Base-by-base conservation (phyloP, 2,113 vertebrate genomes). In the Gopherus flavomarginatus region DNA sequence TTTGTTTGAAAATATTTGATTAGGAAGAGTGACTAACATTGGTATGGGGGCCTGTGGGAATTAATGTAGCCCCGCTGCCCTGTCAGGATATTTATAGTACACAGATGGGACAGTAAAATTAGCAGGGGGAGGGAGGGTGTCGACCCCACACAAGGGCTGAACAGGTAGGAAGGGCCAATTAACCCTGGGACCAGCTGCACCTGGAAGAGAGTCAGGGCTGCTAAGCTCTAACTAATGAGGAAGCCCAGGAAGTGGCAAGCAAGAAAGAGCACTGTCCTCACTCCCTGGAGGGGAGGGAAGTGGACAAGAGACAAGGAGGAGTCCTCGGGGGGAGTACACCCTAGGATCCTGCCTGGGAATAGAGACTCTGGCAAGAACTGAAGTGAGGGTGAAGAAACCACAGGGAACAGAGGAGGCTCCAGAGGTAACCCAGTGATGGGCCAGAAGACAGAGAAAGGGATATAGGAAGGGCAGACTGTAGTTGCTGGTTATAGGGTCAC, bases 1-100 rank as follows among this genome's bases (percentile, higher is more conserved):
- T 94, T 83, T 96, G 92, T 97, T 95, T 95, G 94, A 93, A 97
- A 97, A 97, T 93, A 95, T 87, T 93, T 93, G 21, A 90, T 96
- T 95, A 90, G 65, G 90, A 97, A 96, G 95, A 75, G 21, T 69
- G 90, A 94, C 79, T 56, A 92, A 90, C 93, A 95, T 59, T 93
- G 50, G 75, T 27, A 2, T 56, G 62, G 94, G 93, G 62, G 88
- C 14, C 85, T 5, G 12, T 22, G 95, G 87, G 77, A 93, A 97
- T 92, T 93, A 93, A 88, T 3, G 1, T 22, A 59, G 49, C 81
- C 50, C 27, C 27, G 65, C 75, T 84, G 78, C 47, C 80, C 21
- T 86, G 0, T 31, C 26, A 31, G 44, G 65, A 52, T 91, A 83
- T 94, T 91, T 88, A 87, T 11, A 77, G 17, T n/a, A 38, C 17